Percentiles rank a stretch among this genome's conserved stretches.
Evolutionary conservation across 2,113 vertebrate species (phyloP).

Genomic region (Pampusana beccarii): DNA sequence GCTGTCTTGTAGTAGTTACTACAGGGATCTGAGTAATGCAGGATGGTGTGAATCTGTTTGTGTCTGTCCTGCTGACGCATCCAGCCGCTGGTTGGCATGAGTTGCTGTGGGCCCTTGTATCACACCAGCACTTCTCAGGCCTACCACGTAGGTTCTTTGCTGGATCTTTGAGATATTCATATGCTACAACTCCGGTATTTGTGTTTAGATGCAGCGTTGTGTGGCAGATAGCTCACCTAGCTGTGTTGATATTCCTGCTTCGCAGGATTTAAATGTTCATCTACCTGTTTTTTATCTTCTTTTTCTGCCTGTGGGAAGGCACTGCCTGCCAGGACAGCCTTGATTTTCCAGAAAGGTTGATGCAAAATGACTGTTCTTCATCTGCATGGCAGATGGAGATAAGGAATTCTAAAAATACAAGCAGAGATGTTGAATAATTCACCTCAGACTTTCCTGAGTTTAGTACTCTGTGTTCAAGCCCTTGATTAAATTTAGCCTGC

Average conservation of each 20-base stretch:
- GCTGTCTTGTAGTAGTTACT: neutral
- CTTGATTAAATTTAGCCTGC: slow-evolving; percentile 38
- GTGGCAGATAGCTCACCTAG: neutral
- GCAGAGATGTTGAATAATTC: slow-evolving; percentile 49
- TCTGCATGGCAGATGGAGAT: neutral
- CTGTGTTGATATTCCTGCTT: slow-evolving; percentile 1
- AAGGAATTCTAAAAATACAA: slow-evolving; percentile 42
- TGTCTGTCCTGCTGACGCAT: neutral
- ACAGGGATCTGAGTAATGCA: neutral
- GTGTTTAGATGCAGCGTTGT: neutral
- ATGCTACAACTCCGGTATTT: neutral
- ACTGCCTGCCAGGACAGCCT: neutral
- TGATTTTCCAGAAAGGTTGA: slow-evolving; percentile 26
- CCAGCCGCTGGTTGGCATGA: neutral
- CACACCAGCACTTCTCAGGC: neutral
- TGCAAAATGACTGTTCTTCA: neutral
- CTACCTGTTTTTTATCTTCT: neutral
- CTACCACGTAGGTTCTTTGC: neutral
- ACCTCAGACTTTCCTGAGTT: slow-evolving; percentile 21
- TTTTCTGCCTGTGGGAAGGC: neutral
- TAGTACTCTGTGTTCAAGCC: slow-evolving; percentile 32
- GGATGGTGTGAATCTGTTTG: neutral
- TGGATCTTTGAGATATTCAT: neutral
- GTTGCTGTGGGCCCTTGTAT: neutral
- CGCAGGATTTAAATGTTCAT: neutral